Base-by-base conservation (phyloP, 2,797 vertebrate genomes). In the Propithecus perrieri region DNA sequence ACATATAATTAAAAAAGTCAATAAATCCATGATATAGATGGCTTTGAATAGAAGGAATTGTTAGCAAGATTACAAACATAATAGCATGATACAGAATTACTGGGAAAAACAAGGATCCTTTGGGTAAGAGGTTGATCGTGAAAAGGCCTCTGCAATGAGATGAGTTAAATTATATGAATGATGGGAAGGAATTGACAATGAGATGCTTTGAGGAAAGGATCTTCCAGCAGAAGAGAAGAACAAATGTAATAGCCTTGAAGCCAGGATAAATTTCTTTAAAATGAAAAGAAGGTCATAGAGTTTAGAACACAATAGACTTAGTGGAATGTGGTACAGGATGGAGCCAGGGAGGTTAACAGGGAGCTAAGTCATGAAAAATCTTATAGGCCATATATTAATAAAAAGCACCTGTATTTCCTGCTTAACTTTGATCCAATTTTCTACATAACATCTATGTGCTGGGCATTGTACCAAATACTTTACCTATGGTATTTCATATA, bases 51-150 rank as follows among this genome's bases (percentile, higher is more conserved):
- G 20, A 86, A 91, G 71, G 86, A 94, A 89, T 69, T 95, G 63
- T 81, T 92, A 48, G 33, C 65, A 91, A 87, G 76, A 63, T 74
- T 93, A 38, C 81, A 76, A 86, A 83, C 84, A 89, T 55, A 78
- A 67, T 85, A 84, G 81, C 55, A 90, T 69, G 95, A 59, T 90
- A 85, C 88, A 83, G 72, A 94, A 87, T 94, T 95, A 87, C 24
- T 85, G 33, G 50, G 17, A 93, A 15, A 63, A 81, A 41, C 10
- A 57, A 15, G 22, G 41, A 26, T 76, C 67, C 53, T 92, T 17
- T 24, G 65, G n/a, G 67, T 89, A 94, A 85, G 20, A 84, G 26
- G 26, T 65, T 80, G 83, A 55, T 80, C 59, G 11, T 90, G 79
- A 90, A 93, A 83, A 83, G 78, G 1, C 12, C 46, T 90, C 38